These are phyloP conservation scores for Trichomycterus rosablanca DNA, from an alignment of 2,113 vertebrate species.

Conservation along the genomic window DNA sequence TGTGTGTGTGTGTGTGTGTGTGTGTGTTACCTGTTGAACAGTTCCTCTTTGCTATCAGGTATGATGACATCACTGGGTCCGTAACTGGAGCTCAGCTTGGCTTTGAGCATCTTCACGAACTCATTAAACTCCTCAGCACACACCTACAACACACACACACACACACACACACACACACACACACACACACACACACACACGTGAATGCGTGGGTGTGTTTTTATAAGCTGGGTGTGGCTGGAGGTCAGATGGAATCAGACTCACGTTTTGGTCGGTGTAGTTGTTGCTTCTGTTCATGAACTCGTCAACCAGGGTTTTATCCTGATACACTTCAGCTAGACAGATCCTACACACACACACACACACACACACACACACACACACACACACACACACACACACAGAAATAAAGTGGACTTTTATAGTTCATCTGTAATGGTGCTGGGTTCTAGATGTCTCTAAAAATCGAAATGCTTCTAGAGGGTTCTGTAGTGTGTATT, in stretches of 20 bases:
- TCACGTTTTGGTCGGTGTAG: slow-evolving; percentile 78
- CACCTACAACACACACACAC: slow-evolving; percentile 64
- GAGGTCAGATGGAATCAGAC: background rate
- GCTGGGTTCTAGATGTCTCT: background rate
- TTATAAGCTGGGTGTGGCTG: too few species aligned
- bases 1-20: slow-evolving; percentile 3
- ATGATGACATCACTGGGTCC: slow-evolving; percentile 64
- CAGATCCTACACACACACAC: slow-evolving; percentile 76
- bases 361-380: background rate
- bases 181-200: background rate
- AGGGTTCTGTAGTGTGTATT: background rate
- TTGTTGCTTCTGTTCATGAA: slow-evolving; percentile 73
- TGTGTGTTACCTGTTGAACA: slow-evolving; percentile 75
- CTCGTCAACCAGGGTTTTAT: slow-evolving; percentile 75
- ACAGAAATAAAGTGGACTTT: background rate
- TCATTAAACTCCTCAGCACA: slow-evolving; percentile 81
- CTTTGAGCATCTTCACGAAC: slow-evolving; percentile 79
- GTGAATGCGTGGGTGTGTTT: background rate
- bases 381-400: slow-evolving; percentile 2
- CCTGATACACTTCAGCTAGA: slow-evolving; percentile 90
- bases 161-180: slow-evolving; percentile 27
- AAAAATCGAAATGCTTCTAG: too few species aligned
- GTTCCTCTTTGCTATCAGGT: slow-evolving; percentile 79
- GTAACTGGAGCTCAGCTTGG: slow-evolving; percentile 80
- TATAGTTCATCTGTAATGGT: background rate